phyloP scores from a whole-genome alignment of 2,888 invertebrate species.

The Pandemis cinnamomeana region DNA sequence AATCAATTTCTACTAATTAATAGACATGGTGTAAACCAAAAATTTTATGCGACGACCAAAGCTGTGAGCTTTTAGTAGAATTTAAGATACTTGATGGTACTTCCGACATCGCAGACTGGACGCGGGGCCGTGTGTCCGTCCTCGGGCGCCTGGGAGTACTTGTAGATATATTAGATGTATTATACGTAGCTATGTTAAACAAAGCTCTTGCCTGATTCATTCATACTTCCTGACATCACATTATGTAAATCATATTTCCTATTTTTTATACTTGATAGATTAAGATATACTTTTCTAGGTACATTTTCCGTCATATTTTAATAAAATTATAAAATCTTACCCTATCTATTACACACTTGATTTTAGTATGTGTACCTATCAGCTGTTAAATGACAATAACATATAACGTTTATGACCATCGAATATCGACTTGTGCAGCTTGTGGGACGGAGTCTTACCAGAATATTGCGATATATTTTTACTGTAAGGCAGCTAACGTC shows the following conservation, averaged over 20 bases:
- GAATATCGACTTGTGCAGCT: constrained; percentile 31
- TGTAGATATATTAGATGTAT: constrained; percentile 39
- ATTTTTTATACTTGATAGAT: constrained; percentile 59
- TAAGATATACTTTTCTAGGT: constrained; percentile 61
- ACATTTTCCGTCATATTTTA: constrained; percentile 54
- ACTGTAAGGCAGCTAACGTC: constrained; percentile 41
- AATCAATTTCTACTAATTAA: constrained; percentile 55
- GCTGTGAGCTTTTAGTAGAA: constrained; percentile 77
- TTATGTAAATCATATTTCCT: constrained; percentile 56
- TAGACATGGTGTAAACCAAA: constrained; percentile 67
- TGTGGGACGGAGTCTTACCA: constrained; percentile 32
- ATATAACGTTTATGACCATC: constrained; percentile 29
- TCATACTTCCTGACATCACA: constrained; percentile 66
- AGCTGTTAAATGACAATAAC: constrained; percentile 63
- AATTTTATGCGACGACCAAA: constrained; percentile 76
- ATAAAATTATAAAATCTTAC: constrained; percentile 42
- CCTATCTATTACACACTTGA: constrained; percentile 48
- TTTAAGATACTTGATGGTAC: constrained; percentile 37
- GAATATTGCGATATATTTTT: constrained; percentile 36
- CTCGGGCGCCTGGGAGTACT: constrained; percentile 8
- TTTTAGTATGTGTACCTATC: constrained; percentile 41
- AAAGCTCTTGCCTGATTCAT: constrained; percentile 67
- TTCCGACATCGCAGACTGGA: constrained; percentile 32
- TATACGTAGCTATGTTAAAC: constrained; percentile 59
- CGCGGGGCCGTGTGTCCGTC: neutral